phyloP scores from a whole-genome alignment of 2,888 invertebrate species.

The Eretmocerus hayati region DNA sequence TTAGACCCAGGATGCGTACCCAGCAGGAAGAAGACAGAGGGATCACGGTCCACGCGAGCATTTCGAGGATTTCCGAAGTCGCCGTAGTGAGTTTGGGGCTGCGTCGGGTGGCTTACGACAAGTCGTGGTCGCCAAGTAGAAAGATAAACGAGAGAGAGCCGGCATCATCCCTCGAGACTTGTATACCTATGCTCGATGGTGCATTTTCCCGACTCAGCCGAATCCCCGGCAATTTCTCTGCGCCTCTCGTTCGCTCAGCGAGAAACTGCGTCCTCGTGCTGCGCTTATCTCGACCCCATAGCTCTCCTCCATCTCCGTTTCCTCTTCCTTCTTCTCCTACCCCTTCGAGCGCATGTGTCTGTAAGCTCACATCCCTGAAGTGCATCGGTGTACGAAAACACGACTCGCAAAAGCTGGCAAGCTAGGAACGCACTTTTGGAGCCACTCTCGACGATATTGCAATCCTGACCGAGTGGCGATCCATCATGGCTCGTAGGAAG shows the following conservation, averaged over 20 bases:
- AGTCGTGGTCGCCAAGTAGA: too few relatives aligned
- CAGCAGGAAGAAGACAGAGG: too few relatives aligned
- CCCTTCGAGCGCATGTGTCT: not conserved
- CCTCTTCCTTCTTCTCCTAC: not conserved
- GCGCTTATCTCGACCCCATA: not conserved
- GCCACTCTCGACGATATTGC: constrained; percentile 11
- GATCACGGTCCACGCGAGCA: too few relatives aligned
- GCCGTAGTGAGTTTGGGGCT: too few relatives aligned
- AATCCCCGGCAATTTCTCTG: not conserved
- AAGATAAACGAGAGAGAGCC: too few relatives aligned
- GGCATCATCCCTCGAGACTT: too few relatives aligned
- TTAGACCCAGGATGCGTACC: too few relatives aligned
- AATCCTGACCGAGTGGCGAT: constrained; percentile 16
- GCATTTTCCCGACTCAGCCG: not conserved
- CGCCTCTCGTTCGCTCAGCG: not conserved
- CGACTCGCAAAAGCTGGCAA: not conserved
- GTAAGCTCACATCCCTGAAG: not conserved
- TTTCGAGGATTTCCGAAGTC: too few relatives aligned
- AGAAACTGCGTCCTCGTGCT: not conserved
- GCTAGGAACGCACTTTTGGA: too few relatives aligned
- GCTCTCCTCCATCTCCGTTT: not conserved
- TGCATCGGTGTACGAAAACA: not conserved
- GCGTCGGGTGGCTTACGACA: too few relatives aligned
- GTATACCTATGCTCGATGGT: too few relatives aligned
- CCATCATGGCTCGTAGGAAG: constrained; percentile 4